Evolutionary conservation across 2,888 invertebrate species (phyloP).

Genomic region (Metopia argyrocephala): DNA sequence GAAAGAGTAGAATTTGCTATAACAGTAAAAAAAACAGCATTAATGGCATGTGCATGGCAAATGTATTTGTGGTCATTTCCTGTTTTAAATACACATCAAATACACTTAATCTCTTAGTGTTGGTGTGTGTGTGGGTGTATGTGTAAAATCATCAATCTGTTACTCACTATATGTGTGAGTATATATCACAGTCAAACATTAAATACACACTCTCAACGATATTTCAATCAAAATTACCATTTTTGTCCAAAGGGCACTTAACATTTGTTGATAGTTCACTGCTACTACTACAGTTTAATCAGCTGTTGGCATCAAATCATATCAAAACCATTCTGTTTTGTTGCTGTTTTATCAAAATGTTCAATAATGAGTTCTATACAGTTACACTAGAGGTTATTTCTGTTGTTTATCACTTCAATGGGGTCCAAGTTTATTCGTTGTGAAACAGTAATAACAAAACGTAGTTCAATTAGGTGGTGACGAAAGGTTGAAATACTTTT

Average conservation of each 20-base stretch:
- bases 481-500: too few relatives aligned
- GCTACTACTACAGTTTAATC: neutral
- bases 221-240: constrained; percentile 37
- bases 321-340: constrained; percentile 1
- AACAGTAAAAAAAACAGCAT: neutral
- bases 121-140: neutral
- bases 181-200: too few relatives aligned
- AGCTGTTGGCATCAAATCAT: constrained; percentile 41
- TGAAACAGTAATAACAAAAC: too few relatives aligned
- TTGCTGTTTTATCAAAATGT: too few relatives aligned
- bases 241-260: constrained; percentile 16
- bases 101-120: neutral
- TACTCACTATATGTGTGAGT: too few relatives aligned
- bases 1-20: too few relatives aligned
- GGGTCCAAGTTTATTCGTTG: too few relatives aligned
- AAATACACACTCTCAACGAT: neutral
- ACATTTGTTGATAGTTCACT: neutral
- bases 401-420: too few relatives aligned
- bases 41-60: neutral
- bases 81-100: neutral
- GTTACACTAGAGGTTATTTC: too few relatives aligned
- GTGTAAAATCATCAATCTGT: too few relatives aligned
- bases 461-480: too few relatives aligned
- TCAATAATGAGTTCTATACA: too few relatives aligned
- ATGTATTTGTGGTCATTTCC: constrained; percentile 25